Evolutionary conservation across 2,113 vertebrate genomes (phyloP), one percentile per base, ranked within the genome.

Genomic region (Campylomormyrus tamandua): DNA sequence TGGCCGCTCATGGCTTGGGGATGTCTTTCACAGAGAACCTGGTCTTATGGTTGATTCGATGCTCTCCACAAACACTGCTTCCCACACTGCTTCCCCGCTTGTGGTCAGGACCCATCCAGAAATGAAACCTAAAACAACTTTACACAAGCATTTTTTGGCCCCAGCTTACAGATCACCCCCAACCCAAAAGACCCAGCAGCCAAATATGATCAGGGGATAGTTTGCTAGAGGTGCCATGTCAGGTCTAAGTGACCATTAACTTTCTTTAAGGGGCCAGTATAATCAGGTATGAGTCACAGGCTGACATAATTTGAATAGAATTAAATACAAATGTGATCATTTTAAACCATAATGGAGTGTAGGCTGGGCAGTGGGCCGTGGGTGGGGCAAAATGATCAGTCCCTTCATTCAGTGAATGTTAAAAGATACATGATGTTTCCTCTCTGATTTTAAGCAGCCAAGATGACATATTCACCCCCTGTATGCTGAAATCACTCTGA

Each of bases 291-390:
- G 74, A 80, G 74, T 80, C 31, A 80, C 74, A 80, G 35, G 17
- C 74, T 80, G 74, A 80, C 74, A 80, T 80, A 80, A 80, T 80
- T 80, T 42, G 17, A 80, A 80, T 35, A 19, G 74, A 80, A 80
- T 80, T 80, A 17, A 42, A 80, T 35, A 80, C 74, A 80, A 80
- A 80, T 80, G 74, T 80, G 35, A 80, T 77, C 0, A 5, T 70
- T 70, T 70, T 70, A 70, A 70, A 31, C 62, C 62, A 70, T 70
- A 70, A 70, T 70, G 62, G 62, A 31, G n/a, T 77, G 0, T 77
- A 39, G 35, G 70, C 70, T 39, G 74, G 74, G 74, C 4, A 42
- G 13, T 5, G 35, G 74, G 13, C 11, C 15, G 10, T 10, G 31
- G 35, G 74, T 77, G 74, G 35, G 35, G 74, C 74, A 39, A 80